Percentiles rank a stretch among this genome's conserved stretches.
Evolutionary conservation across 2,797 vertebrate genomes (phyloP).

Genomic region (Discoglossus pictus): DNA sequence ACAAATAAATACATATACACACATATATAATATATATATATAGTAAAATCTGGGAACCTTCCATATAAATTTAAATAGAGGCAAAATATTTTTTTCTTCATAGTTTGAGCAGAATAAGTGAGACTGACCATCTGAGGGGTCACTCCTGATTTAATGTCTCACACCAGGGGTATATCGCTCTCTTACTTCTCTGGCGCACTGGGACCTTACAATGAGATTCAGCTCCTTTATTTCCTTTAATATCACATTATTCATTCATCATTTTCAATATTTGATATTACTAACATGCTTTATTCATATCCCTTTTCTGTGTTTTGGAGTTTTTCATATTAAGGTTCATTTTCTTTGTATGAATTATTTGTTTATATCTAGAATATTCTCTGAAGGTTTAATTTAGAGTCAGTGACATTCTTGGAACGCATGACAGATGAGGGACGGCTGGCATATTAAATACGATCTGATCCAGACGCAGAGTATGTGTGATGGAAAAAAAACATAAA

Average conservation of each 20-base stretch:
- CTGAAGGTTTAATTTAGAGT: slow-evolving; percentile 55
- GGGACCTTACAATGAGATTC: slow-evolving; percentile 49
- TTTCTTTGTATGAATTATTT: slow-evolving; percentile 52
- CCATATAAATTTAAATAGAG: no score
- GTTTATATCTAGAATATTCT: slow-evolving; percentile 53
- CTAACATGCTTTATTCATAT: slow-evolving; percentile 40
- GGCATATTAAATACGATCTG: slow-evolving; percentile 57
- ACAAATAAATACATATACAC: no score
- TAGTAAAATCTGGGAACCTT: no score
- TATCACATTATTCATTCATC: slow-evolving; percentile 43
- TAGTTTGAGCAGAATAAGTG: no score
- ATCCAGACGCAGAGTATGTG: slow-evolving; percentile 46
- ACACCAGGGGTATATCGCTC: not conserved
- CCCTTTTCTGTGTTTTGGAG: slow-evolving; percentile 16
- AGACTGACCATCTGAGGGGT: slow-evolving; percentile 49
- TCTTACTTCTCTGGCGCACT: slow-evolving; percentile 15
- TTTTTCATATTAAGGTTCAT: not conserved
- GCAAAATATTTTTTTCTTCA: no score
- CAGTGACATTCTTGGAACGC: slow-evolving; percentile 56
- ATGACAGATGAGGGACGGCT: slow-evolving; percentile 58
- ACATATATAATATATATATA: no score
- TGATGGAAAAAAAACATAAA: not conserved
- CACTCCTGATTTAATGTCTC: slow-evolving; percentile 49
- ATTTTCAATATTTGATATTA: slow-evolving; percentile 50
- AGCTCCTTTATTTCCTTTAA: slow-evolving; percentile 15